Base-by-base conservation (phyloP, 1,140 invertebrate genomes). In the Ctenoplectra terminalis region DNA sequence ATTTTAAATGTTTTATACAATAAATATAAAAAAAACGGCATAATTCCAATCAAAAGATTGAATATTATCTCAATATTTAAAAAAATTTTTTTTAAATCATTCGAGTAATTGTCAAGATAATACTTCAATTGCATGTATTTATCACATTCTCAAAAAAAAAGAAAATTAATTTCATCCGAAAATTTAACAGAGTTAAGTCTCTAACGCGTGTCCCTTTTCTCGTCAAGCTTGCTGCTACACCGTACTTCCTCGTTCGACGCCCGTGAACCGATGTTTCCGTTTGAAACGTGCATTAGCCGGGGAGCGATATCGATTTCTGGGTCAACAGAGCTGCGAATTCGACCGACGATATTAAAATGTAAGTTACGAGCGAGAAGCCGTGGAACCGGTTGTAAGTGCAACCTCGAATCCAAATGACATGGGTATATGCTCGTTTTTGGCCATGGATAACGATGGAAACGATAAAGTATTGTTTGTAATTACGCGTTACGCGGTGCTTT, bases 391-490 rank as follows among this genome's bases (percentile, higher is more conserved):
- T 58, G 54, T 31, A 5, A 37, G 17, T 23, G 54, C 17, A 17
- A 60, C 4, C 8, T 46, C 26, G 26, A 15, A 73, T 43, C 9
- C 40, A 31, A 60, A 73, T 43, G 54, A 34, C 9, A 43, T 1
- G 4, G 2, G n/a, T 26, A 15, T 23, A 0, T 9, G n/a, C n/a
- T 7, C 20, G 60, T 37, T 66, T 43, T 67, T 20, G 26, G 20
- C 34, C 48, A 23, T 17, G 17, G 26, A 31, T 20, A 48, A 13
- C 29, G 40, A n/a, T 26, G n/a, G 48, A n/a, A 17, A 43, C 26
- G n/a, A 8, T 29, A n/a, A 29, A 66, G 17, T 54, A 67, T 54
- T 37, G 34, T 29, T 67, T 31, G 74, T 37, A 76, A 31, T 76
- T 66, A 56, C 48, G 26, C 34, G 17, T 43, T 43, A 54, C 23